Evolutionary conservation across 2,797 vertebrate genomes (phyloP), one percentile per base, ranked within the genome.

Genomic region (Sardinella longiceps): DNA sequence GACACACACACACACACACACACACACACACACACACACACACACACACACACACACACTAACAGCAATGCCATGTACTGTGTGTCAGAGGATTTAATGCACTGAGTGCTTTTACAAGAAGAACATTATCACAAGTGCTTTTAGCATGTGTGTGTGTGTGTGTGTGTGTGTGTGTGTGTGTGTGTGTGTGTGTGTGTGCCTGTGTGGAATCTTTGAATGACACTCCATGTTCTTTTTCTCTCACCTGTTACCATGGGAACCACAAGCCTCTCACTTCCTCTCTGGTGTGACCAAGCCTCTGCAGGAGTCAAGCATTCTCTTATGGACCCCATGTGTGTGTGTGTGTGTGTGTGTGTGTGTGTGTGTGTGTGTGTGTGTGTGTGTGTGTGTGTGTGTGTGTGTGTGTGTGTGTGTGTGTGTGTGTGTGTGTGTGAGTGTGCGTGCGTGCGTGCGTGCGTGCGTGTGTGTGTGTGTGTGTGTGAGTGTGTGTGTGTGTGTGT

Each of bases 71-170:
- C 63, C 85, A 86, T 81, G 88, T 90, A 83, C 85, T 80, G 56
- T 82, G 43, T 63, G 58, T 63, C 58, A n/a, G 25, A 63, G 58
- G 58, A 63, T 63, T 63, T 63, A 63, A 28, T 63, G 58, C 58
- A 63, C 25, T 63, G 25, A 63, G 58, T 63, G 58, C 58, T 63
- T 63, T 63, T 63, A 58, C 56, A 58, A 63, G 58, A 30, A 25
- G n/a, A 63, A 63, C 58, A 63, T 63, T 63, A 63, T 63, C n/a
- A 63, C 58, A 63, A 28, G 58, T 11, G 58, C 58, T 63, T 63
- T 63, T 63, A 63, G 84, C 88, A 63, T n/a, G n/a, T n/a, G n/a
- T n/a, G n/a, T n/a, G n/a, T n/a, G n/a, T 81, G 83, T 87, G 83
- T 45, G 81, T 45, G 81, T 58, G 30, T 23, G 81, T 58, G 51